Evolutionary conservation across 2,888 invertebrate genomes (phyloP).

Genomic region (Mechanitis messenoides): DNA sequence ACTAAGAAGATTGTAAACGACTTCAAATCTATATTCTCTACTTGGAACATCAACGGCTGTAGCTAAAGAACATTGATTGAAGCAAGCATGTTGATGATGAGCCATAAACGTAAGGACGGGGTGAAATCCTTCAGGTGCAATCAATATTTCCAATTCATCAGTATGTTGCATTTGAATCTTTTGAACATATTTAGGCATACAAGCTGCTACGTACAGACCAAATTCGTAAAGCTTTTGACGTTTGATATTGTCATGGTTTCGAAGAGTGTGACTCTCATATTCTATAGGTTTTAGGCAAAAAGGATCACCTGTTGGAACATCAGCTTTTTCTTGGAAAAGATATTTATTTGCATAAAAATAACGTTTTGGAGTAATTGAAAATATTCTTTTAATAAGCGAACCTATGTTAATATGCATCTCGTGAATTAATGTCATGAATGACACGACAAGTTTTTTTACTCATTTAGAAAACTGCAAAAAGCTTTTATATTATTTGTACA

Average conservation of each 20-base stretch:
- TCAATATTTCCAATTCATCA: conserved; percentile 59
- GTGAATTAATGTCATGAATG: background rate
- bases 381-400: conserved; percentile 8
- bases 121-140: conserved; percentile 56
- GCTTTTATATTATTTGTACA: background rate
- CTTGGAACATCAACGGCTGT: conserved; percentile 65
- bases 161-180: conserved; percentile 60
- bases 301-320: conserved; percentile 38
- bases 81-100: conserved; percentile 61
- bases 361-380: conserved; percentile 15
- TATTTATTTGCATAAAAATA: conserved; percentile 18
- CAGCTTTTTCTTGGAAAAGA: conserved; percentile 23
- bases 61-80: conserved; percentile 46
- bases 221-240: conserved; percentile 61
- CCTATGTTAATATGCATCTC: conserved; percentile 3
- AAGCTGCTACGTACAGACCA: conserved; percentile 62
- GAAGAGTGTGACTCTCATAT: conserved; percentile 43
- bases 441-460: background rate
- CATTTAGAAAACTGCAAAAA: background rate
- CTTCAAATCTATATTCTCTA: conserved; percentile 58
- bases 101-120: conserved; percentile 55
- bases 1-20: conserved; percentile 53
- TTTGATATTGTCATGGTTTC: conserved; percentile 49
- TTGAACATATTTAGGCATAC: conserved; percentile 64
- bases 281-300: conserved; percentile 50